Conservation (phyloP, 2,113 vertebrate species). For the Diadophis punctatus region DNA sequence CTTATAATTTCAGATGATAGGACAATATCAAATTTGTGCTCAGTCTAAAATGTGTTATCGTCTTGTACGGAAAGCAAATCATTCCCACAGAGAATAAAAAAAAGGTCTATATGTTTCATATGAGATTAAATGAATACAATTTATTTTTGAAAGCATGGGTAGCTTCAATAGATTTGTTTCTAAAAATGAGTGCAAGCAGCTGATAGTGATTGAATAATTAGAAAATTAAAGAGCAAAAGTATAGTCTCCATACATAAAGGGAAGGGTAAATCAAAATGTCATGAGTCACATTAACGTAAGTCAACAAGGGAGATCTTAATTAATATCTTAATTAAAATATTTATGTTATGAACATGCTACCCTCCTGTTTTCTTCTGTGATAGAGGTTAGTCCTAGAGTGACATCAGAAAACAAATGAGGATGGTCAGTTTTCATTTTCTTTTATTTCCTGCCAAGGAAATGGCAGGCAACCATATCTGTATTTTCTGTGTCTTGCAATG, state of each 20-base stretch:
- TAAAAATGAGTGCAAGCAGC: slow-evolving; percentile 61
- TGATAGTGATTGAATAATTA: slow-evolving; percentile 64
- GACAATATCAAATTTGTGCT: slow-evolving; percentile 54
- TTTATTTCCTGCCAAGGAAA: neutral
- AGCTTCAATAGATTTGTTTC: slow-evolving; percentile 50
- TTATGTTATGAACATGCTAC: neutral
- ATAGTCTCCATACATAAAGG: neutral
- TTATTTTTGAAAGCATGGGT: slow-evolving; percentile 60
- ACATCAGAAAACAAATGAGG: neutral
- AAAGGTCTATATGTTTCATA: slow-evolving; percentile 69
- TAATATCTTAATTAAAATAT: neutral
- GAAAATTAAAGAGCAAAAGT: slow-evolving; percentile 51
- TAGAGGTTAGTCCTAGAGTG: neutral
- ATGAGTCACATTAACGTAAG: neutral
- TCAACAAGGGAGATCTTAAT: neutral
- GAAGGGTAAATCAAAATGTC: slow-evolving; percentile 25
- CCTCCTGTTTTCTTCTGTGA: neutral
- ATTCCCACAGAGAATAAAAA: slow-evolving; percentile 36
- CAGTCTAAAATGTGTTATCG: slow-evolving; percentile 63
- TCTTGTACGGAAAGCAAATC: slow-evolving; percentile 57
- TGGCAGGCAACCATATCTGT: neutral
- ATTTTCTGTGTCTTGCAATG: neutral
- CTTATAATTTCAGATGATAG: slow-evolving; percentile 59
- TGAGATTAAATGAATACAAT: slow-evolving; percentile 55
- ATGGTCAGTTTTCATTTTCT: neutral